Percentiles rank a stretch among this genome's conserved stretches.
These are phyloP conservation scores for Hemicentrotus pulcherrimus DNA, from an alignment of 35 echinoderm and acorn worm species.

Conservation along the genomic window DNA sequence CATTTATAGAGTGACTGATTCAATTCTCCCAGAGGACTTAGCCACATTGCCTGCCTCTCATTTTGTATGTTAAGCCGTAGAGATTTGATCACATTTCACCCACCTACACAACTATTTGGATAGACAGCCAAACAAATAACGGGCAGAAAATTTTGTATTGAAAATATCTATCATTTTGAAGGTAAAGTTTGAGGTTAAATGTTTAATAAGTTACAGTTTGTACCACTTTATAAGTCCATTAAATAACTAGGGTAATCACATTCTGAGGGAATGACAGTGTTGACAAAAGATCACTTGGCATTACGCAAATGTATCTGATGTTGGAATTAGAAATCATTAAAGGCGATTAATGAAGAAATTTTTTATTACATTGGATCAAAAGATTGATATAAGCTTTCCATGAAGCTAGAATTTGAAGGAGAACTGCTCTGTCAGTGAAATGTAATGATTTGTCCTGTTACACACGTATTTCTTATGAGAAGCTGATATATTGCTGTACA, in stretches of 20 bases:
- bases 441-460: neutral
- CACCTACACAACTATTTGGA: neutral
- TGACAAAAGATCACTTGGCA: too few relatives aligned
- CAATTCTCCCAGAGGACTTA: constrained; percentile 1
- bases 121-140: neutral
- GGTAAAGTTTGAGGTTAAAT: neutral
- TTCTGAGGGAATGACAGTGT: too few relatives aligned
- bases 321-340: too few relatives aligned
- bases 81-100: neutral
- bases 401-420: neutral
- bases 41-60: neutral
- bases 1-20: neutral
- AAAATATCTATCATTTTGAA: neutral
- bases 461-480: neutral
- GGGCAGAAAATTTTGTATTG: neutral
- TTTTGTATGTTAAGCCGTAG: neutral
- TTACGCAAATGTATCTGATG: too few relatives aligned
- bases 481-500: neutral
- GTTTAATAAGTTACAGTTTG: neutral
- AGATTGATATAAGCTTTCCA: neutral
- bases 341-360: too few relatives aligned
- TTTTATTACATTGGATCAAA: too few relatives aligned
- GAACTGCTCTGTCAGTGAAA: neutral
- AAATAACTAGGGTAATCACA: too few relatives aligned
- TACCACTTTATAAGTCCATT: too few relatives aligned